These are phyloP conservation scores for Hippocampus mohnikei DNA, from an alignment of 2,113 vertebrate species.

Conservation along the genomic window DNA sequence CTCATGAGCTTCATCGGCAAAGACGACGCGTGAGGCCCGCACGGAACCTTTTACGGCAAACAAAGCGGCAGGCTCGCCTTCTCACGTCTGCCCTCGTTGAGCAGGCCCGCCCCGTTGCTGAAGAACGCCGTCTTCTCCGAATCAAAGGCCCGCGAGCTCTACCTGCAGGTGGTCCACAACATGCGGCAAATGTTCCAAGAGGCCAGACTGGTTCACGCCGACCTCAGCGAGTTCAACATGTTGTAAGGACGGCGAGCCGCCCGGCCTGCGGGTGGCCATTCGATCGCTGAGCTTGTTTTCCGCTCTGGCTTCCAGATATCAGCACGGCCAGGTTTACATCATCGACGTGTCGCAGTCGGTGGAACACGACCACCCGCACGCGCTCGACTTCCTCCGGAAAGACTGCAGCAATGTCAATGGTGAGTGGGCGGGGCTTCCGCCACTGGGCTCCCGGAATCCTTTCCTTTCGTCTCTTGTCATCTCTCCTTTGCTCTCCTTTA, in stretches of 20 bases:
- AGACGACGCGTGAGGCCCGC: constrained; percentile 69
- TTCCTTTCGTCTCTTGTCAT: too few species aligned
- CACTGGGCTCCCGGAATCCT: too few species aligned
- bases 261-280: neutral
- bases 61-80: too few species aligned
- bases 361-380: constrained; percentile 93
- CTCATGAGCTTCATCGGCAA: constrained; percentile 94
- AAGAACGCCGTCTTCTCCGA: constrained; percentile 86
- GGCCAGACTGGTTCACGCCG: constrained; percentile 89
- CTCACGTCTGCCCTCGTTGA: neutral
- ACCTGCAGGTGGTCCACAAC: constrained; percentile 87
- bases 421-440: constrained; percentile 35
- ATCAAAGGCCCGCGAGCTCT: constrained; percentile 86
- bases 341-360: constrained; percentile 96
- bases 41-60: neutral
- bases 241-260: constrained; percentile 69
- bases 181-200: constrained; percentile 95
- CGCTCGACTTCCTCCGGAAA: constrained; percentile 92
- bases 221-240: constrained; percentile 99
- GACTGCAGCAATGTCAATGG: constrained; percentile 91
- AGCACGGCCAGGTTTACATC: constrained; percentile 80
- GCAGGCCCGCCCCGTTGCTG: constrained; percentile 89
- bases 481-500: too few species aligned
- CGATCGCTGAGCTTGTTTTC: neutral
- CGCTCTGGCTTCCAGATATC: constrained; percentile 73